Evolutionary conservation across 1,140 invertebrate species (phyloP).

Genomic region (Holotrichia oblita): DNA sequence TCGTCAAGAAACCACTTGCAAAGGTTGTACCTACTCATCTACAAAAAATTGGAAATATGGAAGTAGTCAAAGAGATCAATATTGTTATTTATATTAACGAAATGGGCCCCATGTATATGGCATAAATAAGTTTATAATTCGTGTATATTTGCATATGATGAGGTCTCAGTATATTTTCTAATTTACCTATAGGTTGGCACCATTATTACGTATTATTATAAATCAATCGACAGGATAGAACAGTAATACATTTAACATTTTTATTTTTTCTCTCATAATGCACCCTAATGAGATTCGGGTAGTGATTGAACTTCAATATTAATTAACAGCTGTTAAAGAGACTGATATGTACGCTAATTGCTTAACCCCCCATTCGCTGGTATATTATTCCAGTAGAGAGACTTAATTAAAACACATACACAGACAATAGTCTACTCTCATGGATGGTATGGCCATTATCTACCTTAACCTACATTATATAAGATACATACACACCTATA

Average conservation of each 20-base stretch:
- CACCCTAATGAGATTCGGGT: constrained; percentile 24
- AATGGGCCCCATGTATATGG: too few relatives aligned
- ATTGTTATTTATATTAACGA: too few relatives aligned
- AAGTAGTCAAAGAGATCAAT: too few relatives aligned
- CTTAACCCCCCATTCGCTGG: background rate
- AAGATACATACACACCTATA: background rate
- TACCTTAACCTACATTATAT: background rate
- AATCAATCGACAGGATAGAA: too few relatives aligned
- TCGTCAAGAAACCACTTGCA: too few relatives aligned
- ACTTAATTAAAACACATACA: constrained; percentile 30
- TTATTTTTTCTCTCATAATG: background rate
- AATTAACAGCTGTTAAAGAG: constrained; percentile 36
- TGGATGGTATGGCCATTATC: background rate
- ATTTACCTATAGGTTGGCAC: too few relatives aligned
- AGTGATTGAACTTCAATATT: constrained; percentile 36
- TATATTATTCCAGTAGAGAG: constrained; percentile 17
- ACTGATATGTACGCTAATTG: constrained; percentile 18
- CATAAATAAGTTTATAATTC: too few relatives aligned
- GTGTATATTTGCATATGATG: too few relatives aligned
- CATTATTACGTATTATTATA: too few relatives aligned
- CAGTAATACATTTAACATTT: background rate
- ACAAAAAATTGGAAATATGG: too few relatives aligned
- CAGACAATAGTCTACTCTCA: background rate
- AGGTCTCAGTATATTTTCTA: too few relatives aligned
- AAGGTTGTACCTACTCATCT: too few relatives aligned